phyloP scores from a whole-genome alignment of 2,797 vertebrate species.

The Poecilia wingei region DNA sequence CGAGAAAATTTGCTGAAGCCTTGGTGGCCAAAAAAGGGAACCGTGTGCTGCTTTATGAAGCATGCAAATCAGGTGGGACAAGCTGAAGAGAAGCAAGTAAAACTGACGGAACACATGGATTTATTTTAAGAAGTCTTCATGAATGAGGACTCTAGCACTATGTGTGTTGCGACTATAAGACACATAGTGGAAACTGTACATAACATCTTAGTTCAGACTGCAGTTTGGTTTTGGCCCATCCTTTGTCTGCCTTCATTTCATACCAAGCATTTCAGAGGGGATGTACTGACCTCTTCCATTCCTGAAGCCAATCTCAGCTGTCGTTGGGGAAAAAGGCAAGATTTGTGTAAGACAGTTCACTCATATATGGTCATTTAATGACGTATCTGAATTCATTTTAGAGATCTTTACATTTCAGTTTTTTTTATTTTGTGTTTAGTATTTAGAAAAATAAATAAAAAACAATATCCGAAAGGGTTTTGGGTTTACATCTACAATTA shows the following conservation, averaged over 20 bases:
- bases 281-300: neutral
- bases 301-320: neutral
- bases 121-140: neutral
- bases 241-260: neutral
- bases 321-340: neutral
- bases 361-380: neutral
- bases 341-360: neutral
- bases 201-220: neutral
- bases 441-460: neutral
- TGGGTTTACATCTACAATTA: neutral
- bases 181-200: neutral
- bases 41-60: neutral
- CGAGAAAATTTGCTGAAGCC: neutral
- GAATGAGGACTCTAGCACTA: neutral
- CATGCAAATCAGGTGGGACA: neutral
- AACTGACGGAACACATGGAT: neutral
- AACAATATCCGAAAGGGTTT: neutral
- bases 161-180: neutral
- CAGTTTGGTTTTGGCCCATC: neutral
- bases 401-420: neutral
- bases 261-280: neutral
- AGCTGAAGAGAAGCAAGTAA: neutral
- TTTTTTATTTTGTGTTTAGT: neutral
- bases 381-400: neutral
- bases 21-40: neutral